Evolutionary conservation across 2,888 invertebrate species (phyloP), one percentile per base, ranked within the genome.

Genomic region (Choreutis nemorana): DNA sequence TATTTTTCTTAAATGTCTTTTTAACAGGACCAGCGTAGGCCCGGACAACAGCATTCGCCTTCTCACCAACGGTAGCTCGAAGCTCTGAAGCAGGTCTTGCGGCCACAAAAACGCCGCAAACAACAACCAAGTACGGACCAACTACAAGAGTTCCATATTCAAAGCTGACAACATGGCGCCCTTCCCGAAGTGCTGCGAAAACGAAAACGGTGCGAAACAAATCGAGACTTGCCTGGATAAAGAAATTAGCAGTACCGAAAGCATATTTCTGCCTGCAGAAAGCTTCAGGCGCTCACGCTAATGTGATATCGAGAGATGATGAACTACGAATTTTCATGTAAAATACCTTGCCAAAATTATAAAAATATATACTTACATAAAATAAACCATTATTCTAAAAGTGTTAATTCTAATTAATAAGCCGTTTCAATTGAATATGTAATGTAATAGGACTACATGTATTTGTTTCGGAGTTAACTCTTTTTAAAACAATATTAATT

Each of bases 1-100:
- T n/a, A 13, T n/a, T n/a, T 25, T 21, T 23, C 10, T 27, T 12
- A 3, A 7, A 8, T 20, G 27, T 32, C 38, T 34, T 31, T 14
- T 30, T 34, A 18, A 9, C 55, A 77, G 75, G 21, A 68, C 73
- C 3, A 73, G 73, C 36, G 56, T 71, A 2, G 75, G 70, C 1
- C 64, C 71, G 1, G 75, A 75, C 29, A 75, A 71, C 54, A 78
- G 77, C 59, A 54, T 77, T 32, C 62, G 72, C 0, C 57, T 77
- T 1, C 41, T 75, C 2, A 71, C 70, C 55, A 75, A 77, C 42
- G 77, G 77, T 2, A 56, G 72, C 0, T 75, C 75, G 26, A 77
- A 77, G 34, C 73, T 75, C 61, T 78, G 77, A 78, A 70, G 53
- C 41, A 52, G 64, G 64, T 40, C 39, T 29, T 43, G 38, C 42